Percentiles rank a stretch among this genome's conserved stretches.
phyloP scores from a whole-genome alignment of 2,113 vertebrate species.

The Rhinolophus ferrumequinum region DNA sequence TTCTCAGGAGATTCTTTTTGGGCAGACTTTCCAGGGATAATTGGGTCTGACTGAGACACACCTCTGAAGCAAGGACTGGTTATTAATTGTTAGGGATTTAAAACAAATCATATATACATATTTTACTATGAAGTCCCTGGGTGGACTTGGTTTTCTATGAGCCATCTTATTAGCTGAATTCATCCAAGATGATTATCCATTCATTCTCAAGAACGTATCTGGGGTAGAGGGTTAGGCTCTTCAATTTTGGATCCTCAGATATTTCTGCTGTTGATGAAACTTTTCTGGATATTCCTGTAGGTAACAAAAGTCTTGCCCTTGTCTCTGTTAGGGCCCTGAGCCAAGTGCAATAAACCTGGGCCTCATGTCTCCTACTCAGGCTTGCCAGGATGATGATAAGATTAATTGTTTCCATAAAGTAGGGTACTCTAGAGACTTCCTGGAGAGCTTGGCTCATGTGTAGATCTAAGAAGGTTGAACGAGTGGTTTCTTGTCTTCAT shows the following conservation, averaged over 20 bases:
- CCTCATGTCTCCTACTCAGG: conserved; percentile 19
- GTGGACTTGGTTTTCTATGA: background rate
- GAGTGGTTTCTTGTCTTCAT: background rate
- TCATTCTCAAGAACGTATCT: background rate
- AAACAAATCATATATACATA: background rate
- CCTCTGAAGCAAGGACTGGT: background rate
- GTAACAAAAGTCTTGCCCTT: conserved; percentile 42
- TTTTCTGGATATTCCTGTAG: background rate
- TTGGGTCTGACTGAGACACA: background rate
- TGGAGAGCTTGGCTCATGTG: conserved; percentile 53
- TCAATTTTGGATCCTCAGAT: background rate
- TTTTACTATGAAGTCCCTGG: background rate
- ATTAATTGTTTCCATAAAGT: conserved; percentile 68
- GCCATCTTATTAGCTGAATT: background rate
- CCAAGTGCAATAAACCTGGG: conserved; percentile 61
- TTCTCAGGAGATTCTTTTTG: background rate
- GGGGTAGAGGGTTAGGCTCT: background rate
- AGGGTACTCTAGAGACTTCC: conserved; percentile 61
- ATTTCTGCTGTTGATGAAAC: background rate
- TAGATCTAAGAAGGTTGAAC: conserved; percentile 46
- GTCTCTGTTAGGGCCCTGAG: conserved; percentile 6
- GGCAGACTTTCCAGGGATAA: background rate
- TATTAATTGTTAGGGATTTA: background rate
- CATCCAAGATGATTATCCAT: background rate
- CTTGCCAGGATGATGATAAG: conserved; percentile 60